A percentile compares a stretch with the other conserved stretches of the same genome.
These are phyloP conservation scores for Aphidius gifuensis DNA, from an alignment of 1,140 invertebrate species.

Conservation along the genomic window DNA sequence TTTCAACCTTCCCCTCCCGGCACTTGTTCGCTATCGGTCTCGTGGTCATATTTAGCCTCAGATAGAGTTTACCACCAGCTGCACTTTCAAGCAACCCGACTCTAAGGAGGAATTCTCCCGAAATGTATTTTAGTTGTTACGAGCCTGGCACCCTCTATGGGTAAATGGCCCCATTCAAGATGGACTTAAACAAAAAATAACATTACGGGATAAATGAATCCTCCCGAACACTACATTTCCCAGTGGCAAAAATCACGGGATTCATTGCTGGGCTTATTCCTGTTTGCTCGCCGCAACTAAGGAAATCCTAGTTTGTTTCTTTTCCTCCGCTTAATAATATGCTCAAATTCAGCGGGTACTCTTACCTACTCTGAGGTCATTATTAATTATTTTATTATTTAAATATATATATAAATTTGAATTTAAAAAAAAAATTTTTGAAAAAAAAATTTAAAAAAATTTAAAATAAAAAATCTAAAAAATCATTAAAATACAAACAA, in stretches of 20 bases:
- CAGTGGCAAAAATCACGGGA: conserved; percentile 21
- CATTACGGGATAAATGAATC: conserved; percentile 48
- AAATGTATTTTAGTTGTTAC: conserved; percentile 42
- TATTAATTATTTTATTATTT: no score
- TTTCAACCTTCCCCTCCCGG: conserved; percentile 89
- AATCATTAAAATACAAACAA: no score
- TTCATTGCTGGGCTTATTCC: no score
- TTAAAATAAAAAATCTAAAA: no score
- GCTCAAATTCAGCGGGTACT: no score
- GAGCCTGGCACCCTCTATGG: conserved; percentile 53
- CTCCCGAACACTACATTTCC: conserved; percentile 67
- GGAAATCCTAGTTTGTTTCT: no score
- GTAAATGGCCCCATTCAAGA: conserved; percentile 65
- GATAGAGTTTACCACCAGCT: conserved; percentile 83
- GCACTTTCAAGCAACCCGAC: conserved; percentile 83
- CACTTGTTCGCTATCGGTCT: conserved; percentile 88
- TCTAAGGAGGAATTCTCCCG: conserved; percentile 64
- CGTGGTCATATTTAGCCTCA: conserved; percentile 76
- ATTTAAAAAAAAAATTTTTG: no score
- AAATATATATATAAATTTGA: no score
- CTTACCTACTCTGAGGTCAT: no score
- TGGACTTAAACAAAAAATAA: conserved; percentile 59
- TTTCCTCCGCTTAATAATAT: no score
- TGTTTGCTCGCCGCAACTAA: no score
- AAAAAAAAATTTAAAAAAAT: no score